These are phyloP conservation scores for Galago senegalensis DNA, from an alignment of 2,797 vertebrate species.

Conservation along the genomic window DNA sequence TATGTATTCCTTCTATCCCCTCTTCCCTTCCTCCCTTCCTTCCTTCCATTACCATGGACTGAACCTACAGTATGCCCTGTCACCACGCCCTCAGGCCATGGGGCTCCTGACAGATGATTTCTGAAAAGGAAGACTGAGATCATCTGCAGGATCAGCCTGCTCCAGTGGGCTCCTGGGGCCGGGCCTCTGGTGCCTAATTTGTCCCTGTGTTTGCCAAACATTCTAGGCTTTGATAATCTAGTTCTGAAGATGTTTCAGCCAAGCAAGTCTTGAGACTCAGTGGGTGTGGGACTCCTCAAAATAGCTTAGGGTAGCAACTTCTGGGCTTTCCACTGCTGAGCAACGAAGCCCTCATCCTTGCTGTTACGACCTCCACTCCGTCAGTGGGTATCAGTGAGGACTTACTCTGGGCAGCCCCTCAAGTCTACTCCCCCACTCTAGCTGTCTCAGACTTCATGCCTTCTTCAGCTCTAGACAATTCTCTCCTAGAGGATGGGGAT, in stretches of 20 bases:
- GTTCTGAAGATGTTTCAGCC: too few species aligned
- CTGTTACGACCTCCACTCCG: background rate
- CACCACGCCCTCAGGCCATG: accelerated
- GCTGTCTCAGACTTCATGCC: background rate
- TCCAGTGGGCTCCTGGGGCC: too few species aligned
- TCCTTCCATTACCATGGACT: background rate
- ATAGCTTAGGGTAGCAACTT: background rate
- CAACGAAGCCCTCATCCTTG: accelerated
- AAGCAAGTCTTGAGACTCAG: background rate
- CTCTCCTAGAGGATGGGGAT: background rate
- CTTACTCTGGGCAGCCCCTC: background rate
- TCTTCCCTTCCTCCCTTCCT: background rate
- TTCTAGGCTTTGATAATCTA: background rate
- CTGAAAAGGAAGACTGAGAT: background rate
- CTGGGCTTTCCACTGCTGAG: background rate
- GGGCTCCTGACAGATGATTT: background rate
- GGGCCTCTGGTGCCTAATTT: background rate
- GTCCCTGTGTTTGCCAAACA: background rate
- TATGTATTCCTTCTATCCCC: background rate
- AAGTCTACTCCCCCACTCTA: background rate
- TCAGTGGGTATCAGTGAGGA: background rate
- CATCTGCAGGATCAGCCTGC: accelerated
- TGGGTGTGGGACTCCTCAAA: background rate
- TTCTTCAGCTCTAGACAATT: background rate
- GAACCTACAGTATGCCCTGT: background rate